Evolutionary conservation across 2,888 invertebrate genomes (phyloP), one percentile per base, ranked within the genome.

Genomic region (Phortica magna): DNA sequence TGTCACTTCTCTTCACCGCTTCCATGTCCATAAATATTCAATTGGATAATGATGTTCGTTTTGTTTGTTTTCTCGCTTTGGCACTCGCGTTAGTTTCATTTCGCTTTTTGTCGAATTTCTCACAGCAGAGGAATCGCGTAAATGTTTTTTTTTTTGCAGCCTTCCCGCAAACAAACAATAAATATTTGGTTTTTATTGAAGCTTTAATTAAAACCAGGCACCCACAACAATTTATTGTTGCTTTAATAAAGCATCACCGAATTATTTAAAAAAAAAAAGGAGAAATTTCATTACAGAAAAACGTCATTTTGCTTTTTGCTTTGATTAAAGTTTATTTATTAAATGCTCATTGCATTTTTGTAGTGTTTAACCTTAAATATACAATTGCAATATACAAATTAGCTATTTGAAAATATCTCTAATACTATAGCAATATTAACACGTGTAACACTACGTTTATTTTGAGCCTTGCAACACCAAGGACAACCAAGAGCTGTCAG

Each of bases 121-220:
- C 74, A 67, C 68, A 43, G 31, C 76, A 80, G 82, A 80, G 77
- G 74, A 79, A 3, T 14, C 22, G 57, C 41, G 31, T 31, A 31
- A 72, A 31, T 39, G 85, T 61, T 17, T 64, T 19, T 17, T 64
- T 19, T 64, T 64, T 64, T 31, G 55, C 31, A 1, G 31, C 31
- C 17, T 1, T 55, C 86, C 81, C 71, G 72, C 72, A 61, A 22
- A 75, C 43, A 72, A 70, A 88, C 87, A 81, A 88, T 85, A 85
- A 86, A 86, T 88, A 88, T 86, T 88, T 88, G 88, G 86, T 83
- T 87, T 87, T 84, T 83, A 86, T 84, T 84, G 81, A 87, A 88
- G 88, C 83, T 86, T 88, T 86, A 86, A 86, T 86, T 86, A 86
- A 86, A 86, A 88, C 80, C 84, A 82, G 85, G 86, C 73, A 80